Conservation (phyloP, 2,888 invertebrate genomes). For the Mesodorylaimus sp. region DNA sequence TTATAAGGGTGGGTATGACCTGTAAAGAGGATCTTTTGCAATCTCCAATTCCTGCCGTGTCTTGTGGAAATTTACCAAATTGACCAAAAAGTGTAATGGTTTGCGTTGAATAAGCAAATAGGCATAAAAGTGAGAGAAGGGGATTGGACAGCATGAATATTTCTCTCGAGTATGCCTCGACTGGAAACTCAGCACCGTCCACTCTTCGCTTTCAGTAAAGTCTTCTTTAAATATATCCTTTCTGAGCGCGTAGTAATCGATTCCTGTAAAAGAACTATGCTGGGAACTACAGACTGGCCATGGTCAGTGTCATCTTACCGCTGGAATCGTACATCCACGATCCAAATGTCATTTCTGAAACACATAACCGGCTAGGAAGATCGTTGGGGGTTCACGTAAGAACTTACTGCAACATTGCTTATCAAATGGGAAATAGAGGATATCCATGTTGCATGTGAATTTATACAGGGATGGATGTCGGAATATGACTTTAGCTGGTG, state of each 20-base stretch:
- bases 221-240: constrained; percentile 1
- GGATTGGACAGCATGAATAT: neutral
- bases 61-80: too few relatives aligned
- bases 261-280: too few relatives aligned
- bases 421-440: constrained; percentile 12
- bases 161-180: too few relatives aligned
- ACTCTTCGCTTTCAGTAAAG: constrained; percentile 26
- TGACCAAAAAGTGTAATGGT: constrained; percentile 5
- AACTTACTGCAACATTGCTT: constrained; percentile 11
- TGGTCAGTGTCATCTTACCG: too few relatives aligned
- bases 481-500: neutral
- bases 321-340: constrained; percentile 9
- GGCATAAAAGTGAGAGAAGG: neutral
- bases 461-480: constrained; percentile 12
- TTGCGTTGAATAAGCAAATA: constrained; percentile 7
- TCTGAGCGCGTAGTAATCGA: constrained; percentile 5
- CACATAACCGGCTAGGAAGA: too few relatives aligned
- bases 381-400: too few relatives aligned
- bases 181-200: constrained; percentile 14
- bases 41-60: too few relatives aligned
- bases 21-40: too few relatives aligned
- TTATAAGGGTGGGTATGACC: constrained; percentile 34
- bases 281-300: too few relatives aligned
- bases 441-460: constrained; percentile 11
- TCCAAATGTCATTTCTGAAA: neutral